Conservation (phyloP, 35 echinoderm and acorn worm species). For the Heliocidaris erythrogramma region DNA sequence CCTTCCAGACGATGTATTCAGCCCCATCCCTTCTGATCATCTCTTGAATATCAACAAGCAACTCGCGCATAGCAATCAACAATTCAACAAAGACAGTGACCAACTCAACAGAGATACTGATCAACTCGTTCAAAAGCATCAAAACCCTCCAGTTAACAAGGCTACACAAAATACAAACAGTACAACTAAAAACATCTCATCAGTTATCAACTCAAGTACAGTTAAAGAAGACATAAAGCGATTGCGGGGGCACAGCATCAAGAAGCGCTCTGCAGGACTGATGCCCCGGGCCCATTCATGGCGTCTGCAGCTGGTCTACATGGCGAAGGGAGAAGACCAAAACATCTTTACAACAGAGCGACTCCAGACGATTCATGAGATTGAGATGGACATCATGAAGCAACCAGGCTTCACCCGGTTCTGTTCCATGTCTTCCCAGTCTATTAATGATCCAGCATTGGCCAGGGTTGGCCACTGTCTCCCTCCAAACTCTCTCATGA, state of each 20-base stretch:
- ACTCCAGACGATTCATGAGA: slow-evolving; percentile 71
- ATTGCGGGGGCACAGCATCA: background rate
- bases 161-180: background rate
- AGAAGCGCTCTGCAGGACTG: background rate
- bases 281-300: slow-evolving; percentile 33
- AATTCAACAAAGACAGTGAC: background rate
- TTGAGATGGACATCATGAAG: slow-evolving; percentile 84
- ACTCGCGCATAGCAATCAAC: background rate
- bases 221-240: background rate
- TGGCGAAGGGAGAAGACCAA: slow-evolving; percentile 59
- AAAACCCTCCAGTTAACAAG: background rate
- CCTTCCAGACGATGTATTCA: background rate
- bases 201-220: background rate
- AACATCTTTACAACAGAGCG: slow-evolving; percentile 84
- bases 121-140: background rate
- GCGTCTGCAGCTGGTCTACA: slow-evolving; percentile 76
- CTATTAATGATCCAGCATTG: slow-evolving; percentile 58
- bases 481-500: slow-evolving; percentile 87
- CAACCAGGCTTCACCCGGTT: slow-evolving; percentile 64
- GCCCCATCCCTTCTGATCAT: background rate
- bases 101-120: background rate
- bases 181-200: background rate
- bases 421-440: slow-evolving; percentile 47
- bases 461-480: slow-evolving; percentile 51
- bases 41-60: background rate